Evolutionary conservation across 2,113 vertebrate genomes (phyloP), one percentile per base, ranked within the genome.

Genomic region (Zootoca vivipara): DNA sequence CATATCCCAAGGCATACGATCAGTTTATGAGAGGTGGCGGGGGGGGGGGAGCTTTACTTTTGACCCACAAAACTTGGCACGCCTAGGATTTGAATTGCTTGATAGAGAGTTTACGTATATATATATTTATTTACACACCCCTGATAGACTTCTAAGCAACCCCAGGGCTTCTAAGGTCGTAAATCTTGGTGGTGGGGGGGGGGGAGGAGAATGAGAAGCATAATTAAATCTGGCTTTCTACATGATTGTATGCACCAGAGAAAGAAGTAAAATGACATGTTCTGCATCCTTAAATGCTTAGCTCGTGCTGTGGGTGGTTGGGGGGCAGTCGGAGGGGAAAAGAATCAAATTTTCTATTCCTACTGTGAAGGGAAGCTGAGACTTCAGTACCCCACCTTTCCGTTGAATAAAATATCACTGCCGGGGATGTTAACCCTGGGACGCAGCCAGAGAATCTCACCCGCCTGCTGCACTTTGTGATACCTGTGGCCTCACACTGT

Each of bases 331-430:
- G 0, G 46, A 85, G 88, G 89, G 20, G 33, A 40, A 15, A 84
- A 91, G 87, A 15, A 90, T 80, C 26, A 2, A 4, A 7, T 77
- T 75, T 56, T 74, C 0, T 78, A 81, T 78, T 78, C 38, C 28
- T 82, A 0, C 85, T 92, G 75, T 74, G 38, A 7, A 84, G 70
- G 64, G 8, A 72, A 33, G 72, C 67, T 58, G 28, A 72, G 26
- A 83, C 5, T 5, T 77, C 5, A 15, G 1, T 38, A 38, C 52
- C 67, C 38, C 2, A 16, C 22, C 30, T 67, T 22, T 87, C 90
- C 91, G 24, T 58, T 13, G 77, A 89, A 93, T 18, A 5, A 89
- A 90, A 46, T 13, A 7, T 69, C 81, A 20, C 40, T 93, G 20
- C 42, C 8, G 35, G 83, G 18, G 70, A 87, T 33, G 69, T 64